A percentile compares a stretch with the other conserved stretches of the same genome.
Evolutionary conservation across 2,113 vertebrate species (phyloP).

Genomic region (Thamnaconus septentrionalis): DNA sequence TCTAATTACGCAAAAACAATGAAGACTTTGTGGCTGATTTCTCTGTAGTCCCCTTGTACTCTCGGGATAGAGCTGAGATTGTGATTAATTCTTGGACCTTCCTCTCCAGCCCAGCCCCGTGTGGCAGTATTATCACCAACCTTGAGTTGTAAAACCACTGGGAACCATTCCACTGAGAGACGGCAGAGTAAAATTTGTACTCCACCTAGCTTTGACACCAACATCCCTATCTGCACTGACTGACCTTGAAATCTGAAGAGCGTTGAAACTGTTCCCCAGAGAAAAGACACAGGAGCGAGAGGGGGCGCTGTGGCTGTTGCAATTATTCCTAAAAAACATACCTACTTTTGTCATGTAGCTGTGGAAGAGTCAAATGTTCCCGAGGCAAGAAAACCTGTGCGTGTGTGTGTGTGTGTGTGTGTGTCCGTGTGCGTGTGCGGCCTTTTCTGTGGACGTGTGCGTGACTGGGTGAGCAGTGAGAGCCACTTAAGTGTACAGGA

Average conservation of each 20-base stretch:
- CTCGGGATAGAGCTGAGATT: background rate
- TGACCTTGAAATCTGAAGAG: slow-evolving; percentile 64
- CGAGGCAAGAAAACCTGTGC: slow-evolving; percentile 28
- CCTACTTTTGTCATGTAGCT: slow-evolving; percentile 33
- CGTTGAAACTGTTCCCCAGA: slow-evolving; percentile 37
- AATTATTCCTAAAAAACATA: slow-evolving; percentile 63
- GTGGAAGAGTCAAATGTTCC: slow-evolving; percentile 37
- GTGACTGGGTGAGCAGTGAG: slow-evolving; percentile 19
- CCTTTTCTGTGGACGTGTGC: slow-evolving; percentile 6
- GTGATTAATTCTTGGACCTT: background rate
- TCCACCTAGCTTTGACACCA: slow-evolving; percentile 29
- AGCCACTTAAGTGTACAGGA: slow-evolving; percentile 9
- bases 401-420: too few relatives aligned
- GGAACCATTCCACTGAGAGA: slow-evolving; percentile 47
- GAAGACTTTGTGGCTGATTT: too few relatives aligned
- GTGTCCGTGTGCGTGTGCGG: too few relatives aligned
- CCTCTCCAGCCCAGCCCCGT: slow-evolving; percentile 2
- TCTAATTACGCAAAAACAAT: too few relatives aligned
- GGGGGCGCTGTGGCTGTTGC: slow-evolving; percentile 43
- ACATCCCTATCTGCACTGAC: slow-evolving; percentile 50
- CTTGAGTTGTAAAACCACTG: slow-evolving; percentile 44
- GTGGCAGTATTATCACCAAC: slow-evolving; percentile 36
- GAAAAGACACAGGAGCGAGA: slow-evolving; percentile 21
- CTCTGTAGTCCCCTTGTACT: too few relatives aligned
- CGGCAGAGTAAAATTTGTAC: slow-evolving; percentile 54